These are phyloP conservation scores for Brotula barbata DNA, from an alignment of 2,797 vertebrate genomes.

Conservation along the genomic window DNA sequence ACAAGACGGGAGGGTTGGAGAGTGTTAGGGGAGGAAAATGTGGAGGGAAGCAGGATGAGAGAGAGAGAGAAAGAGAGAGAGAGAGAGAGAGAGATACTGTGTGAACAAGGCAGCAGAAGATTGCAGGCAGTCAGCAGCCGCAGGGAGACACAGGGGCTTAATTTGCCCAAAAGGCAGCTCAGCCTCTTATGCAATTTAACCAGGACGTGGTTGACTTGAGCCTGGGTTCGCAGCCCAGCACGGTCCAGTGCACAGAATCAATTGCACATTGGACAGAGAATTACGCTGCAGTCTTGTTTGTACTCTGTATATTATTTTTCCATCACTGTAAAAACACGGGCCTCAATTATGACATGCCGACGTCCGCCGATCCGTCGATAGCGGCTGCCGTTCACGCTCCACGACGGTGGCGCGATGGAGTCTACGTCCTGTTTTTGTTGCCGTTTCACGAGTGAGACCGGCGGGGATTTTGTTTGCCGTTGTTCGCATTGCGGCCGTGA, in stretches of 20 bases:
- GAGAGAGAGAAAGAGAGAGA: slow-evolving; percentile 21
- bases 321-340: slow-evolving; percentile 26
- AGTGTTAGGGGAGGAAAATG: slow-evolving; percentile 36
- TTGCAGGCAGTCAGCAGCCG: slow-evolving; percentile 56
- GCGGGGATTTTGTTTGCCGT: too few relatives aligned
- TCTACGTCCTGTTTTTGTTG: too few relatives aligned
- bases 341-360: slow-evolving; percentile 34
- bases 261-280: slow-evolving; percentile 56
- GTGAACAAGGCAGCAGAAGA: slow-evolving; percentile 56
- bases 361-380: slow-evolving; percentile 2
- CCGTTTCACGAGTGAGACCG: too few relatives aligned
- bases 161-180: slow-evolving; percentile 69
- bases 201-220: slow-evolving; percentile 67
- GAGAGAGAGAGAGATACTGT: slow-evolving; percentile 32
- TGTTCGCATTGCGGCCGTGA: too few relatives aligned
- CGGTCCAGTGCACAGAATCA: slow-evolving; percentile 60
- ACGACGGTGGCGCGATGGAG: too few relatives aligned
- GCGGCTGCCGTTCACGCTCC: neutral
- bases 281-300: slow-evolving; percentile 49
- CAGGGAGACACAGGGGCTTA: slow-evolving; percentile 63
- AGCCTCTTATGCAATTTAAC: slow-evolving; percentile 73
- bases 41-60: slow-evolving; percentile 11
- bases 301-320: slow-evolving; percentile 37
- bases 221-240: slow-evolving; percentile 47
- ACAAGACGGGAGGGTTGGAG: slow-evolving; percentile 41